phyloP scores from a whole-genome alignment of 2,888 invertebrate species.

The Belgica antarctica region DNA sequence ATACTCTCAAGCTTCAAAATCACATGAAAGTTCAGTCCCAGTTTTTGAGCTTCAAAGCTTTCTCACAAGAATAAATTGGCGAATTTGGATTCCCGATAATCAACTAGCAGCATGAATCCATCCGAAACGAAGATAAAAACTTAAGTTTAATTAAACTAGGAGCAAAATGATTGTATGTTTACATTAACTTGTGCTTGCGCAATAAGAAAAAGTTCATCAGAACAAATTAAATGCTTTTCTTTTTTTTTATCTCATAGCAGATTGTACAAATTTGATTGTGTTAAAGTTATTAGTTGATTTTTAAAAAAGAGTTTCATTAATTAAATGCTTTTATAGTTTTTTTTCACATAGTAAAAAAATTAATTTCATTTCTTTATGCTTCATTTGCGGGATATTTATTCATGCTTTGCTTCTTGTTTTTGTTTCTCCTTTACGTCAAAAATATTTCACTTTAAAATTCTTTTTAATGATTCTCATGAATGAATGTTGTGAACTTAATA shows the following conservation, averaged over 20 bases:
- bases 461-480: neutral
- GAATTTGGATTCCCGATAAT: no score
- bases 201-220: neutral
- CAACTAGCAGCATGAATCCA: no score
- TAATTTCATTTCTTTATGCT: constrained; percentile 17
- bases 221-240: neutral
- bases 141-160: constrained; percentile 13
- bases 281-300: constrained; percentile 3
- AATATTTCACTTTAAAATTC: neutral
- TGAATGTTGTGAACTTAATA: neutral
- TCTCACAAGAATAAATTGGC: no score
- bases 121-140: no score
- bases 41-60: no score
- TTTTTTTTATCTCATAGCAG: neutral
- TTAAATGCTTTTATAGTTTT: neutral
- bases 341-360: constrained; percentile 18
- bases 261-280: constrained; percentile 29
- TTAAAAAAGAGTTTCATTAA: neutral
- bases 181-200: constrained; percentile 11
- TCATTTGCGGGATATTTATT: neutral
- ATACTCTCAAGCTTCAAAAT: no score
- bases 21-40: no score
- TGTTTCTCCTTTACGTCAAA: neutral
- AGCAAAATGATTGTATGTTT: constrained; percentile 29
- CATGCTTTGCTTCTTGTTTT: neutral